Conservation (phyloP, 1,140 invertebrate species). For the Drosophila nasuta region DNA sequence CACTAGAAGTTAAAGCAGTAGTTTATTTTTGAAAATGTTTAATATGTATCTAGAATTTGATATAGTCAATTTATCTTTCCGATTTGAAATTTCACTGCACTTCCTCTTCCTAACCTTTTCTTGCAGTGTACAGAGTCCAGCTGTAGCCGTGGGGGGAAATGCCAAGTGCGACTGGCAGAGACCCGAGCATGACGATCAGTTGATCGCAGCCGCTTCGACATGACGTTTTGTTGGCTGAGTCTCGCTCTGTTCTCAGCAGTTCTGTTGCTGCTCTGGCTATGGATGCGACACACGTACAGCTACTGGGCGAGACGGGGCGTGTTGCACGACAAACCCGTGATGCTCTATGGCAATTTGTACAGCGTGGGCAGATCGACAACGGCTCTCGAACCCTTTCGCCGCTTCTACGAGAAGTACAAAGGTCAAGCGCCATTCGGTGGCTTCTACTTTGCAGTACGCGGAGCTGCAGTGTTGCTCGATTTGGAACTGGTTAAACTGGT, state of each 20-base stretch:
- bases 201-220: slow-evolving; percentile 7
- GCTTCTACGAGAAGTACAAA: slow-evolving; percentile 78
- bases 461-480: slow-evolving; percentile 78
- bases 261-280: slow-evolving; percentile 11
- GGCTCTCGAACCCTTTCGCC: slow-evolving; percentile 46
- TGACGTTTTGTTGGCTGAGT: slow-evolving; percentile 33
- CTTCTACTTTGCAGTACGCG: slow-evolving; percentile 51
- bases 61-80: neutral
- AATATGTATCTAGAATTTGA: neutral
- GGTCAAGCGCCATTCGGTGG: slow-evolving; percentile 55
- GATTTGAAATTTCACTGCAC: neutral
- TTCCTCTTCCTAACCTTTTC: neutral
- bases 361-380: slow-evolving; percentile 44
- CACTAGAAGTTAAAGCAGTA: too few species aligned
- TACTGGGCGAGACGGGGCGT: slow-evolving; percentile 85
- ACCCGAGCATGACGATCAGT: slow-evolving; percentile 27
- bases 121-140: neutral
- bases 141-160: neutral
- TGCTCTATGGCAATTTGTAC: slow-evolving; percentile 76
- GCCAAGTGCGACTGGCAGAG: neutral
- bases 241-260: slow-evolving; percentile 10
- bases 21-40: neutral
- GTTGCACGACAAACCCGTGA: slow-evolving; percentile 72
- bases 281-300: slow-evolving; percentile 44
- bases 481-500: slow-evolving; percentile 87